Evolutionary conservation across 2,797 vertebrate species (phyloP).

Genomic region (Sylvilagus floridanus): DNA sequence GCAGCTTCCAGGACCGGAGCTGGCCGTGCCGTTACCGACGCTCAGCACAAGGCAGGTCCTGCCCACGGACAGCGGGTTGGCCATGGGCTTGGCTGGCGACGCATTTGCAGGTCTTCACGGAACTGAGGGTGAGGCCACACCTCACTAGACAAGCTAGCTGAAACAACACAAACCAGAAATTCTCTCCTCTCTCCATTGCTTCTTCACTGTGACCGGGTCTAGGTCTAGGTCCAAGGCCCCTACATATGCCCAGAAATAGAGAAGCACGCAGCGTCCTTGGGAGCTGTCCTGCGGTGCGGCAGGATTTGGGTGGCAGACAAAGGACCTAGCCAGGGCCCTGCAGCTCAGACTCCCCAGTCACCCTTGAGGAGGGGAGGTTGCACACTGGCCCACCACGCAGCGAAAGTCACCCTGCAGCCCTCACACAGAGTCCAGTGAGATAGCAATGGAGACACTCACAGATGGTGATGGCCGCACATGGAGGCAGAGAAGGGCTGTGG

Average conservation of each 20-base stretch:
- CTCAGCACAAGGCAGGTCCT: too few relatives aligned
- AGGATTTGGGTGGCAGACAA: neutral
- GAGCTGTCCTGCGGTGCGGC: neutral
- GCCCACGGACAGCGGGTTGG: neutral
- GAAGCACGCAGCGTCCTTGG: fast-evolving
- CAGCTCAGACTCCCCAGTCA: neutral
- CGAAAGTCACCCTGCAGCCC: neutral
- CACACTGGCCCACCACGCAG: neutral
- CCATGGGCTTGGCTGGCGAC: neutral
- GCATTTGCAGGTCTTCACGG: neutral
- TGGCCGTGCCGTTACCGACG: neutral
- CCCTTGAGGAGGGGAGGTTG: neutral
- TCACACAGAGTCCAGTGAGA: neutral
- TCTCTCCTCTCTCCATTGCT: neutral
- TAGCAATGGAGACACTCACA: neutral
- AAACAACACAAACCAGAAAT: neutral
- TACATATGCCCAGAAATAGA: fast-evolving
- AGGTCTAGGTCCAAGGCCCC: neutral
- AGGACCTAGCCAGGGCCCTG: neutral
- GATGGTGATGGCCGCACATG: neutral
- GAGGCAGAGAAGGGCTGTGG: neutral
- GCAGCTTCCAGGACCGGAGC: neutral
- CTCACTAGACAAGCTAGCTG: neutral
- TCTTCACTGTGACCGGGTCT: neutral
- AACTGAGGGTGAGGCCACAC: neutral